phyloP scores from a whole-genome alignment of 2,888 invertebrate genomes.

The Campaea margaritaria region DNA sequence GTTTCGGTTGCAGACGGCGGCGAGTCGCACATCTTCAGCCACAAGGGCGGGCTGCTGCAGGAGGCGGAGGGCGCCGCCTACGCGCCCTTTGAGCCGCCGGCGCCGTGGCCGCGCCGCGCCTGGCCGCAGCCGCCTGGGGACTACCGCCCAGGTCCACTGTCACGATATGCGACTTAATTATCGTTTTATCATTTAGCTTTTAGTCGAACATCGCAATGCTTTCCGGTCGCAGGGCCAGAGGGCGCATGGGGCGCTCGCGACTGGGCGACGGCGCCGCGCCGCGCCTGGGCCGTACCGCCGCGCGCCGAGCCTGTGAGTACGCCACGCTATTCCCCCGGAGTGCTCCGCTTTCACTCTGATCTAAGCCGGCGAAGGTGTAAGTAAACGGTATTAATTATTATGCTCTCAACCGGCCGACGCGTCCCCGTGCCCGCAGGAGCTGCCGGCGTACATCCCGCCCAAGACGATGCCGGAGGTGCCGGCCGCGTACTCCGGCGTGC shows the following conservation, averaged over 20 bases:
- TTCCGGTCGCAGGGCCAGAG: slow-evolving; percentile 47
- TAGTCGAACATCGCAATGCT: too few relatives aligned
- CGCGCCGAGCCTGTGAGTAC: slow-evolving; percentile 15
- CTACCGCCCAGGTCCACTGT: background rate
- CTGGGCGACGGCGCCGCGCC: slow-evolving; percentile 54
- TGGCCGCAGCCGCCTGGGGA: slow-evolving; percentile 32
- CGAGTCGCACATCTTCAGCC: slow-evolving; percentile 88
- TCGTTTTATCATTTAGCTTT: too few relatives aligned
- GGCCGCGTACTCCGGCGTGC: slow-evolving; percentile 61
- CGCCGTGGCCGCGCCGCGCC: slow-evolving; percentile 42
- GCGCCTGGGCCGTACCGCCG: slow-evolving; percentile 74
- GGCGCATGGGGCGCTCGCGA: slow-evolving; percentile 34
- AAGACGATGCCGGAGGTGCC: slow-evolving; percentile 76
- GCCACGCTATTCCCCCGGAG: too few relatives aligned
- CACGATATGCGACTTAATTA: too few relatives aligned
- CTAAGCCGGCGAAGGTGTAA: too few relatives aligned
- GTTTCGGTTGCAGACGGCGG: slow-evolving; percentile 30
- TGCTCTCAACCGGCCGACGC: background rate
- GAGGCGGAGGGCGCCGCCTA: slow-evolving; percentile 63
- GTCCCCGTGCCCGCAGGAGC: slow-evolving; percentile 53
- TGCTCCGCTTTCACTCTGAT: too few relatives aligned
- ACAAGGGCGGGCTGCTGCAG: slow-evolving; percentile 88
- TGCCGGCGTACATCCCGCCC: slow-evolving; percentile 61
- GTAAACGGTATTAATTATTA: too few relatives aligned
- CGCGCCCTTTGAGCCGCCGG: slow-evolving; percentile 44